Base-by-base conservation (phyloP, 2,888 invertebrate species). In the Drosophila monieri region DNA sequence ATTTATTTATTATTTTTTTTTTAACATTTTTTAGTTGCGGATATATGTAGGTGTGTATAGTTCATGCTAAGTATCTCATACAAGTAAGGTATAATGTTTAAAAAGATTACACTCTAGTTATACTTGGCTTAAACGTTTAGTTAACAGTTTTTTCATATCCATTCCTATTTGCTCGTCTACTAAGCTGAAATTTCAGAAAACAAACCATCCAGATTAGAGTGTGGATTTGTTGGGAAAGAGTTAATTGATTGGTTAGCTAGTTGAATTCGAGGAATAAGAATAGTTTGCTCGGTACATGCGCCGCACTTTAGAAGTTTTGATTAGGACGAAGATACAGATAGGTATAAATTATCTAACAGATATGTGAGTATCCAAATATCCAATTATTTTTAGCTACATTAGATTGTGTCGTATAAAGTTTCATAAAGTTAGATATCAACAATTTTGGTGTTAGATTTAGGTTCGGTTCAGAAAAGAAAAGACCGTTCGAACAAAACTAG, bases 331-430 rank as follows among this genome's bases (percentile, higher is more conserved):
- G 65, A 37, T 61, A 32, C 32, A 32, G 30, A 23, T 32, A 55
- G 55, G 58, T 73, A 18, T 61, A 69, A 76, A 80, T 85, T 54
- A 66, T 70, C 59, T 73, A 88, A 88, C 74, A 73, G 88, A 83
- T 81, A 80, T 86, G 87, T 89, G 80, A 75, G 58, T 86, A 88
- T n/a, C 75, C 77, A 77, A 88, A 80, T 87, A 74, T 74, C 65
- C 70, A 68, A 69, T 68, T 59, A 59, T 43, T 41, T 65, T 41
- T 59, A 68, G 52, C 59, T 69, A 69, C 61, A 68, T 48, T 69
- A 69, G 61, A 39, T 55, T 47, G 59, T 79, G 43, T 68, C 69
- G 78, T 85, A 77, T 74, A 78, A 52, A 67, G 53, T 56, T 79
- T 55, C 59, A 27, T 27, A 27, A 27, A 27, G 57, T 83, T 54